Evolutionary conservation across 1,140 invertebrate genomes (phyloP).

Genomic region (Hyphantria cunea): DNA sequence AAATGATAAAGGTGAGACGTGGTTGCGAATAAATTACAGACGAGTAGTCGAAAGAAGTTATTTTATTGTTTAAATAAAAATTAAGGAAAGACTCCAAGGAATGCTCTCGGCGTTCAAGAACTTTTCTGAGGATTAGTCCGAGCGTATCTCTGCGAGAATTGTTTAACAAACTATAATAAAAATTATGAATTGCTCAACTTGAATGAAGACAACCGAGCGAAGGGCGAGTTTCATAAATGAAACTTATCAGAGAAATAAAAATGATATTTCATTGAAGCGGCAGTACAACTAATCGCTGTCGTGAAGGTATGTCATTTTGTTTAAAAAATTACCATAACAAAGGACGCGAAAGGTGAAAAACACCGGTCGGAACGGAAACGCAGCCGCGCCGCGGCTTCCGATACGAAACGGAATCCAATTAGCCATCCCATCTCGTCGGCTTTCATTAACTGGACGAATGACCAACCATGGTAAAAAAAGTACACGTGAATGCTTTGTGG

Average conservation of each 20-base stretch:
- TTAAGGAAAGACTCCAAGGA: slow-evolving; percentile 34
- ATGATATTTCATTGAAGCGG: background rate
- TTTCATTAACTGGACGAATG: slow-evolving; percentile 61
- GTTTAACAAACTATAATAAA: slow-evolving; percentile 18
- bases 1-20: slow-evolving; percentile 55
- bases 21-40: slow-evolving; percentile 52
- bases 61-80: slow-evolving; percentile 55
- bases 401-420: slow-evolving; percentile 72
- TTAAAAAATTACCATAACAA: slow-evolving; percentile 36
- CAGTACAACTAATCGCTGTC: background rate
- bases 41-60: slow-evolving; percentile 34
- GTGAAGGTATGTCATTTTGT: slow-evolving; percentile 19
- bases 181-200: slow-evolving; percentile 23
- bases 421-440: slow-evolving; percentile 56
- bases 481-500: slow-evolving; percentile 30
- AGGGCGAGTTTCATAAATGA: slow-evolving; percentile 11
- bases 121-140: slow-evolving; percentile 30
- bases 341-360: slow-evolving; percentile 47
- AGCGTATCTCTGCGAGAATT: slow-evolving; percentile 25
- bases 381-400: slow-evolving; percentile 50
- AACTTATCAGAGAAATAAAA: slow-evolving; percentile 13
- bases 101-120: slow-evolving; percentile 35
- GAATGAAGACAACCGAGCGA: slow-evolving; percentile 10
- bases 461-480: slow-evolving; percentile 60
- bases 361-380: slow-evolving; percentile 43